Evolutionary conservation across 92 coral and sea anemone species (phyloP).

Genomic region (Palythoa caribaeorum): DNA sequence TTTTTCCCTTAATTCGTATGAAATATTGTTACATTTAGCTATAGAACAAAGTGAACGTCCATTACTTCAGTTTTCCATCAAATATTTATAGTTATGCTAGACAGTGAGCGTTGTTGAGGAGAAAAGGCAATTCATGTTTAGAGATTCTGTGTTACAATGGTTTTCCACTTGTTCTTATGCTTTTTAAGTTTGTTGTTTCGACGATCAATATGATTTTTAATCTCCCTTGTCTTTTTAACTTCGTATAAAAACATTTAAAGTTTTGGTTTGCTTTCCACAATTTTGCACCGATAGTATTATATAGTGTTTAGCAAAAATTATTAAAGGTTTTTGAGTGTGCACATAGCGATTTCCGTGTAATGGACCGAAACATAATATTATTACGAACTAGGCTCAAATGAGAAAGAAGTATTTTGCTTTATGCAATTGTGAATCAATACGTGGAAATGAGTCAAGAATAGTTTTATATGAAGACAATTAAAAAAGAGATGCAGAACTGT

Average conservation of each 20-base stretch:
- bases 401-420: not conserved
- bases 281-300: not conserved
- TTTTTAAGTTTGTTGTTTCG: too few relatives aligned
- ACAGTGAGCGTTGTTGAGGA: too few relatives aligned
- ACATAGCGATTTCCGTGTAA: not conserved
- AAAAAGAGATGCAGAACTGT: not conserved
- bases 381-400: not conserved
- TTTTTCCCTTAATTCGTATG: too few relatives aligned
- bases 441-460: not conserved
- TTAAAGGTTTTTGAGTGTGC: not conserved
- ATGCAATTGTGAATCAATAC: not conserved
- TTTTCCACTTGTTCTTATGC: too few relatives aligned
- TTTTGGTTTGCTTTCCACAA: too few relatives aligned
- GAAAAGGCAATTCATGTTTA: too few relatives aligned
- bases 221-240: not conserved
- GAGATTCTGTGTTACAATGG: too few relatives aligned
- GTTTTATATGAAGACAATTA: not conserved
- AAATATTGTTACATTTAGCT: too few relatives aligned
- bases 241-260: too few relatives aligned
- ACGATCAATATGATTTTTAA: not conserved
- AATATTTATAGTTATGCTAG: too few relatives aligned
- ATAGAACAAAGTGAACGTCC: too few relatives aligned
- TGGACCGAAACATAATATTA: not conserved
- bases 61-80: too few relatives aligned
- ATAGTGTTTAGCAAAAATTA: not conserved